Base-by-base conservation (phyloP, 1,140 invertebrate species). In the Lordiphosa mommai region DNA sequence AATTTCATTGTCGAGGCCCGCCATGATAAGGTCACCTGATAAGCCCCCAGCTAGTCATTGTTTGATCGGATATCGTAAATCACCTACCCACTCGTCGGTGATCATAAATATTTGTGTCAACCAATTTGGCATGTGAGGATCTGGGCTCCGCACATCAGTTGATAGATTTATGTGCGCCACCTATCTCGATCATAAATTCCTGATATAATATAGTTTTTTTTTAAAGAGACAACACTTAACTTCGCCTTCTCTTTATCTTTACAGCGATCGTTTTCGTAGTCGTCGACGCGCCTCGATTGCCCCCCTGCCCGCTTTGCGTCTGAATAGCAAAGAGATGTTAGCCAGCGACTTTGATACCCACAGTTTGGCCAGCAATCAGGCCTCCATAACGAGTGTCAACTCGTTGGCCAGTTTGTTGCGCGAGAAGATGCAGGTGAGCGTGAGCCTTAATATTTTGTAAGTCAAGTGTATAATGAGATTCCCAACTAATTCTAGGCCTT, bases 381-480 rank as follows among this genome's bases (percentile, higher is more conserved):
- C 86, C 55, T 95, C 95, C 3, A 93, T 96, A 64, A 95, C 94
- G 0, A 95, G 94, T 48, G 92, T 95, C 34, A 96, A 96, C 82
- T 95, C 94, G 1, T 91, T 96, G 36, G 94, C 94, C 36, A 95
- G 94, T 88, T 89, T 96, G 34, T 90, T 96, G 1, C 93, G 93
- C 64, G 95, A 96, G 77, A 95, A 96, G 90, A 90, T 96, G 41
- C 94, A 95, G 89, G 92, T 95, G 88, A 74, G 87, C 2, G 1
- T 10, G 4, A 16, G 32, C 1, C 13, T 20, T 23, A 27, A 33
- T n/a, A n/a, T n/a, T n/a, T n/a, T n/a, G n/a, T n/a, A n/a, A 33
- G 8, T 20, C 30, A 14, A 7, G 9, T 20, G 5, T n/a, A 6
- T 4, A 4, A 20, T 2, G 17, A 20, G 20, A 46, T 12, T 7